Evolutionary conservation across 2,888 invertebrate genomes (phyloP), one percentile per base, ranked within the genome.

Genomic region (Ctena decussata): DNA sequence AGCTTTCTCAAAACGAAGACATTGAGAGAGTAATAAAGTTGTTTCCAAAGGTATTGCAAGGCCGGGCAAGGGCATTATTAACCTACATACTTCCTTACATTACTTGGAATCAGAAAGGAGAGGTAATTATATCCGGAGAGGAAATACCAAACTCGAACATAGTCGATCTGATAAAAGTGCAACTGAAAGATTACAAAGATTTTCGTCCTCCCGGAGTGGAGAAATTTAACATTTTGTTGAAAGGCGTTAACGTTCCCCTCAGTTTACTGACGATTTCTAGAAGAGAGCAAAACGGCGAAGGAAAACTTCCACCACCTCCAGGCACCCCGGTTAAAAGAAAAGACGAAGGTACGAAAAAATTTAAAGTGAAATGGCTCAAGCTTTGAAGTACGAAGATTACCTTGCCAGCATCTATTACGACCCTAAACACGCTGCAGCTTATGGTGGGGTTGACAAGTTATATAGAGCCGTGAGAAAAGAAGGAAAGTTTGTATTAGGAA

Each of bases 371-470:
- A 39, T 73, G 73, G 73, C 39, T 73, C 18, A 12, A 27, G 18
- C 39, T 73, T 30, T 73, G 57, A 57, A 57, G 0, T 57, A 44
- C 37, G 49, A 60, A 60, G 37, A 60, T 39, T 76, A 69, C 69
- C n/a, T 72, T n/a, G n/a, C 11, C 11, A 74, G 32, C 37, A 82
- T 85, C 30, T 85, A 85, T 60, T 82, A 85, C 65, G 77, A 82
- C 44, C 77, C 82, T 18, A 21, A 70, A 27, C 78, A 82, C 44
- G 41, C 78, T 6, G 85, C 60, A 5, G 57, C 73, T 21, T 85
- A 70, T 75, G 69, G 76, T 8, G 85, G 85, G 1, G 37, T 69
- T 18, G 70, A 82, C 27, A 86, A 86, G 79, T 65, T 86, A 46
- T 86, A 80, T 57, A 39, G 69, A 73, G 77, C 69, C 15, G 80